Evolutionary conservation across 2,113 vertebrate genomes (phyloP).

Genomic region (Plecturocebus donacophilus): DNA sequence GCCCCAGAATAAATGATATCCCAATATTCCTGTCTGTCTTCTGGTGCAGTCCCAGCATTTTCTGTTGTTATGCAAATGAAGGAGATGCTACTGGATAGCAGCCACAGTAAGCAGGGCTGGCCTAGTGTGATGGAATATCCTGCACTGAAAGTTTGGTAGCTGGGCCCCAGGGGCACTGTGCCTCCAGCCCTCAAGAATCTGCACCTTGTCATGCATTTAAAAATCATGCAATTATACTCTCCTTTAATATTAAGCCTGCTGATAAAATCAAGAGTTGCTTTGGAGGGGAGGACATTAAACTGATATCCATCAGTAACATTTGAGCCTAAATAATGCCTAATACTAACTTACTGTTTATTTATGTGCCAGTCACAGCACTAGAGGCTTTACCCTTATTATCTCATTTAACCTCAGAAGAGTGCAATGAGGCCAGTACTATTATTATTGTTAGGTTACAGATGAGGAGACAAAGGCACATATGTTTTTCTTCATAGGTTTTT

Average conservation of each 20-base stretch:
- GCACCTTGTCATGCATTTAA: background rate
- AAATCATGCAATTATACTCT: background rate
- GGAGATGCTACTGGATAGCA: background rate
- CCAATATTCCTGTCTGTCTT: background rate
- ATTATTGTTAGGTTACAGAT: background rate
- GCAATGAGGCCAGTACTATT: background rate
- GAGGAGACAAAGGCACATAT: background rate
- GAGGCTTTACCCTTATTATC: background rate
- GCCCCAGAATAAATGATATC: conserved; percentile 51
- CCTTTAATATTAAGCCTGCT: background rate
- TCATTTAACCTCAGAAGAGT: background rate
- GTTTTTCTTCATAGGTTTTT: too few species aligned
- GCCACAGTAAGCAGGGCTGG: too few species aligned
- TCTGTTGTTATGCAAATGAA: conserved; percentile 10
- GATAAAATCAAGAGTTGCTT: conserved; percentile 36
- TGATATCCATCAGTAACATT: background rate
- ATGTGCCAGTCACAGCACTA: background rate
- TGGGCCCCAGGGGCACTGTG: background rate
- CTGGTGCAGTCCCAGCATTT: background rate
- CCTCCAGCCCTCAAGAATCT: background rate
- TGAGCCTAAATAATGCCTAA: background rate
- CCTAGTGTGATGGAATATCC: background rate
- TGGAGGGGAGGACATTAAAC: background rate
- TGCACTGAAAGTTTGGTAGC: background rate
- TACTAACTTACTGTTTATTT: background rate